Conservation (phyloP, 2,113 vertebrate genomes). For the Grammomys surdaster region DNA sequence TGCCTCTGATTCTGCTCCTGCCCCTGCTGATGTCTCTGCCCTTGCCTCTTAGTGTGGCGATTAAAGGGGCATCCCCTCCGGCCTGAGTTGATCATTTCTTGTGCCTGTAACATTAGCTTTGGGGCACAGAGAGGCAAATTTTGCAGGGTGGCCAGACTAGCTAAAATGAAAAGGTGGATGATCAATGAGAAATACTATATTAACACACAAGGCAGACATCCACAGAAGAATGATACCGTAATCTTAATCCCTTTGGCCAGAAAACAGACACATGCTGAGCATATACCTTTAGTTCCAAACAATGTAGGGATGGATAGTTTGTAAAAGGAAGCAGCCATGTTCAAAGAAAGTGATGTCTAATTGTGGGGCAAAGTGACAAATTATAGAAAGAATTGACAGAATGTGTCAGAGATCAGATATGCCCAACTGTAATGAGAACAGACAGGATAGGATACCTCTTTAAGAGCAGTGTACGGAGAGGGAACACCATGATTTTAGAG, state of each 20-base stretch:
- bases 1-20: not conserved
- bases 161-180: not conserved
- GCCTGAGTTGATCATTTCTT: not conserved
- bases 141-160: not conserved
- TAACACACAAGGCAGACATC: not conserved
- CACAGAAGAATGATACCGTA: not conserved
- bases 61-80: not conserved
- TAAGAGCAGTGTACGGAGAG: too few species aligned
- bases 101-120: not conserved
- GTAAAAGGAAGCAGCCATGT: too few species aligned
- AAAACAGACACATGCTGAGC: too few species aligned
- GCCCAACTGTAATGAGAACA: too few species aligned
- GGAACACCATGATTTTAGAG: not conserved
- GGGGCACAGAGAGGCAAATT: not conserved
- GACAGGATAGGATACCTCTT: too few species aligned
- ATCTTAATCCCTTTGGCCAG: too few species aligned
- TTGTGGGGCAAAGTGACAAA: too few species aligned
- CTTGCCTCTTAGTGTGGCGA: not conserved
- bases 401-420: too few species aligned
- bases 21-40: not conserved
- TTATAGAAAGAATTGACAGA: too few species aligned
- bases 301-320: too few species aligned
- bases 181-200: not conserved
- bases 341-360: too few species aligned
- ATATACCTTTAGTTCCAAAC: too few species aligned